Conservation (phyloP, 2,113 vertebrate species). For the Hystrix brachyura region DNA sequence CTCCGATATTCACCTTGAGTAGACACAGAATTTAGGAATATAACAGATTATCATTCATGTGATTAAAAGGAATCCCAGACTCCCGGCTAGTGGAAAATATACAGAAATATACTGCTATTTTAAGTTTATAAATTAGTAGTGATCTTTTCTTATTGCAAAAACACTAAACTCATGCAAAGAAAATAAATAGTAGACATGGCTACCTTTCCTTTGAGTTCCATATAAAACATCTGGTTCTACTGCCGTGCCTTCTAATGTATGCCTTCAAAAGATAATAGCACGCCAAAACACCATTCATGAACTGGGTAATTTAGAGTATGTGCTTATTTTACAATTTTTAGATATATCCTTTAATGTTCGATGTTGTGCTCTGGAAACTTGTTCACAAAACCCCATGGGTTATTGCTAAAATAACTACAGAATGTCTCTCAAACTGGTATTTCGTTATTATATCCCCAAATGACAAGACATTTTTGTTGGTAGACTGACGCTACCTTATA, state of each 20-base stretch:
- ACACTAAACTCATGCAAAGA: not conserved
- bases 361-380: not conserved
- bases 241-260: not conserved
- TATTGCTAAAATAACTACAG: not conserved
- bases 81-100: not conserved
- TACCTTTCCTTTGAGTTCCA: not conserved
- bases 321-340: not conserved
- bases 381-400: not conserved
- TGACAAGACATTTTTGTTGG: not conserved
- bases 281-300: not conserved
- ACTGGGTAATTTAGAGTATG: not conserved
- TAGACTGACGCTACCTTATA: accelerated
- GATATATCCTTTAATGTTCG: not conserved
- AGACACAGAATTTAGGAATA: not conserved
- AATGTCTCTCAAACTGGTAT: not conserved
- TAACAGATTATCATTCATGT: not conserved
- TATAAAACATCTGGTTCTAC: not conserved
- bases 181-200: not conserved
- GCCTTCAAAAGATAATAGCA: not conserved
- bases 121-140: not conserved
- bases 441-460: not conserved
- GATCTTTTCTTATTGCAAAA: not conserved
- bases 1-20: not conserved
- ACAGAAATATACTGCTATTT: not conserved
- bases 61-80: not conserved